Evolutionary conservation across 2,888 invertebrate species (phyloP).

Genomic region (Noctua janthina): DNA sequence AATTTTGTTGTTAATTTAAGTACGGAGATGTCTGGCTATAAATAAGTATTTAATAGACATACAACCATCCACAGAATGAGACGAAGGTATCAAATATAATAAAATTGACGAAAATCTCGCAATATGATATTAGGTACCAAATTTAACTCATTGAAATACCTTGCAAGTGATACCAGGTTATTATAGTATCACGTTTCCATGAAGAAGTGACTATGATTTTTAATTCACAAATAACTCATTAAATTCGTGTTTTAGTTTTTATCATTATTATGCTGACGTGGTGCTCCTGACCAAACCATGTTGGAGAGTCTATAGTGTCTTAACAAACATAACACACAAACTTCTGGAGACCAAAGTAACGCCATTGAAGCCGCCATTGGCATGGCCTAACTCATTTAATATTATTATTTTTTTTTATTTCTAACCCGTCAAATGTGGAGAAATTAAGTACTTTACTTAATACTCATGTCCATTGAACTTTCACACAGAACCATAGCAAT

Average conservation of each 20-base stretch:
- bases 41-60: background rate
- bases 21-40: background rate
- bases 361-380: background rate
- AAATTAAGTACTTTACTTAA: background rate
- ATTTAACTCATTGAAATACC: background rate
- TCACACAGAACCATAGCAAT: background rate
- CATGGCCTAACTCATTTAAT: background rate
- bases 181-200: no score
- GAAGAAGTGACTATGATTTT: background rate
- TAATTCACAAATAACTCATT: background rate
- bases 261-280: background rate
- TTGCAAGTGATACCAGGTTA: background rate
- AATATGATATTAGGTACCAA: background rate
- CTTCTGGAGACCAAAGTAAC: background rate
- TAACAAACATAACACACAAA: background rate
- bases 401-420: background rate
- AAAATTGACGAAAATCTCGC: background rate
- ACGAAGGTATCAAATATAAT: background rate
- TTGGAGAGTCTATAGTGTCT: background rate
- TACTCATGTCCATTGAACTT: background rate
- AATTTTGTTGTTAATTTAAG: constrained; percentile 7
- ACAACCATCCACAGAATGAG: background rate
- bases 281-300: background rate
- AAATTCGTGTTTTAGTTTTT: no score
- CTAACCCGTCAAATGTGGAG: background rate